Evolutionary conservation across 2,797 vertebrate genomes (phyloP), one percentile per base, ranked within the genome.

Genomic region (Denticeps clupeoides): DNA sequence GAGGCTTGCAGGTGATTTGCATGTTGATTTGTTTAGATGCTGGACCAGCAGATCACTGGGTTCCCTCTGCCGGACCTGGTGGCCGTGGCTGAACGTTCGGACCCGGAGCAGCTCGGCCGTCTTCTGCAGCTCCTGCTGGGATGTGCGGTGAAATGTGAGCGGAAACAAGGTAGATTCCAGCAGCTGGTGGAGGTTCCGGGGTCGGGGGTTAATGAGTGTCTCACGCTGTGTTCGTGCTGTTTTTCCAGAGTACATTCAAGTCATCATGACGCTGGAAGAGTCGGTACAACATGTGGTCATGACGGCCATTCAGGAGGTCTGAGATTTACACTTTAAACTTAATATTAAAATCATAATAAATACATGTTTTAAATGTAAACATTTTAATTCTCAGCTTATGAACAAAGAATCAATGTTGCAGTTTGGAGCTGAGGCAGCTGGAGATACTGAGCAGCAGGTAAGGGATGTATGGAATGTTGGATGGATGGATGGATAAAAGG

Each of bases 251-350:
- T 91, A 99, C 66, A 95, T 99, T 71, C 87, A 97, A 77, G 85
- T 85, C 64, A 99, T 99, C 71, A 98, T 98, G 95, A 97, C 90
- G n/a, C 65, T 99, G 60, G 94, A 97, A 62, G 95, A 99, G 54
- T 94, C 94, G 48, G 95, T 97, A 57, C 95, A 99, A 16, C 93
- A 97, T 43, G 91, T 97, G 61, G 93, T 99, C 46, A 98, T 98
- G 95, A 90, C 93, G 41, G 95, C 95, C 62, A 98, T 98, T 70
- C 93, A 98, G 55, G 95, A 98, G 88, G 95, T 96, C 58, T 75
- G 77, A 67, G 15, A 25, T 9, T 38, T 22, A 25, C 19, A 38
- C 4, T n/a, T n/a, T n/a, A n/a, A n/a, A n/a, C n/a, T n/a, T n/a
- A n/a, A n/a, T n/a, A n/a, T n/a, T n/a, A n/a, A n/a, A n/a, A n/a